Evolutionary conservation across 2,888 invertebrate species (phyloP).

Genomic region (Conistra vaccinii): DNA sequence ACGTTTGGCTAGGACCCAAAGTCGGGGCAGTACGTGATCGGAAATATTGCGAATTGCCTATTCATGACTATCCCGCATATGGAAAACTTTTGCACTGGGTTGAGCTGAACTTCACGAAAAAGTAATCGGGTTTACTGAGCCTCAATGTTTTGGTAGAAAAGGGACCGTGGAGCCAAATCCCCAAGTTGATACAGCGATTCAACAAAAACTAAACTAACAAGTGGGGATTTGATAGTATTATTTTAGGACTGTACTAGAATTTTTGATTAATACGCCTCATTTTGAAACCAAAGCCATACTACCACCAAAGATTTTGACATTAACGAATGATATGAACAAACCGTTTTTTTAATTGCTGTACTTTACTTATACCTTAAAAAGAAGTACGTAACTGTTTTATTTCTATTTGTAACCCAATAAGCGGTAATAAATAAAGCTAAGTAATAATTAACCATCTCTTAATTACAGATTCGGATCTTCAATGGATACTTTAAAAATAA

Average conservation of each 20-base stretch:
- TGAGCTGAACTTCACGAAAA: slow-evolving; percentile 67
- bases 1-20: slow-evolving; percentile 82
- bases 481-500: slow-evolving; percentile 23
- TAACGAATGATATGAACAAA: background rate
- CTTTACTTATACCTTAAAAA: background rate
- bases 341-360: slow-evolving; percentile 13
- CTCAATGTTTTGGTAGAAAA: slow-evolving; percentile 51
- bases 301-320: background rate
- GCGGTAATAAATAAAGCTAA: slow-evolving; percentile 41
- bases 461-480: slow-evolving; percentile 33
- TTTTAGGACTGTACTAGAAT: slow-evolving; percentile 9
- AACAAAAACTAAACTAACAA: slow-evolving; percentile 24
- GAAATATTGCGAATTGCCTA: slow-evolving; percentile 85
- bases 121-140: slow-evolving; percentile 45
- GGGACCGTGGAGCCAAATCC: slow-evolving; percentile 16
- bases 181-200: slow-evolving; percentile 33
- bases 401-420: slow-evolving; percentile 7
- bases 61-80: slow-evolving; percentile 80
- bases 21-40: slow-evolving; percentile 80
- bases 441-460: slow-evolving; percentile 41
- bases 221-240: slow-evolving; percentile 2
- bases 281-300: no score
- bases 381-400: slow-evolving; percentile 22
- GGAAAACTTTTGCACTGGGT: slow-evolving; percentile 76
- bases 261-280: background rate